phyloP scores from a whole-genome alignment of 2,113 vertebrate genomes.

The Acrocephalus kingi region DNA sequence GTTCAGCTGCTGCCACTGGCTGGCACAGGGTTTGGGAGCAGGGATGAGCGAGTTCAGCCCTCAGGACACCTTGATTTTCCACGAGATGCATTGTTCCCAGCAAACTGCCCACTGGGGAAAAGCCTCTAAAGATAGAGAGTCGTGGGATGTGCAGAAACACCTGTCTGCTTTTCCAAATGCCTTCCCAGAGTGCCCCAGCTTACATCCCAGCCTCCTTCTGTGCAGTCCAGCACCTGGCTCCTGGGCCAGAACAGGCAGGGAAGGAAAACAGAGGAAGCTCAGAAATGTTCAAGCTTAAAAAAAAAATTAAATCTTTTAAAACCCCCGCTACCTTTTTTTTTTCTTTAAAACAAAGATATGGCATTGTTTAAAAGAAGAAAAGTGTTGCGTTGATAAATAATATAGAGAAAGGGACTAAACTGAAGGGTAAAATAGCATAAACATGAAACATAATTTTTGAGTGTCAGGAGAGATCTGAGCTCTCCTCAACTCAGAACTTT shows the following conservation, averaged over 20 bases:
- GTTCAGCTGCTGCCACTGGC: accelerated
- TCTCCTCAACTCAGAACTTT: neutral
- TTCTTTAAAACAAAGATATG: neutral
- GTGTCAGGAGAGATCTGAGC: neutral
- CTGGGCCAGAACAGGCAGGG: neutral
- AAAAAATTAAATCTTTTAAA: neutral
- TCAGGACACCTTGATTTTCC: neutral
- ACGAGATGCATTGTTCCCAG: neutral
- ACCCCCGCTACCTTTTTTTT: neutral
- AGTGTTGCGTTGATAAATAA: neutral
- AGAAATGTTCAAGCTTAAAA: neutral
- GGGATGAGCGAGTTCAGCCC: neutral
- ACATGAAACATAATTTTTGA: neutral
- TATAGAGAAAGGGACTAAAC: neutral
- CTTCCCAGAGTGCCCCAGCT: neutral
- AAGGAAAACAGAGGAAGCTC: neutral
- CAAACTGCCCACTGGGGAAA: neutral
- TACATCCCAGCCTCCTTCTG: neutral
- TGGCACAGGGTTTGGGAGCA: neutral
- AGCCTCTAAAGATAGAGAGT: neutral
- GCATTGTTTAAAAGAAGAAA: neutral
- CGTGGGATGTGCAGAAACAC: neutral
- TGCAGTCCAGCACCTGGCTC: neutral
- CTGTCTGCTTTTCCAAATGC: neutral
- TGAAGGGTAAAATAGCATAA: neutral